Base-by-base conservation (phyloP, 2,888 invertebrate species). In the Gandaritis pyraliata region DNA sequence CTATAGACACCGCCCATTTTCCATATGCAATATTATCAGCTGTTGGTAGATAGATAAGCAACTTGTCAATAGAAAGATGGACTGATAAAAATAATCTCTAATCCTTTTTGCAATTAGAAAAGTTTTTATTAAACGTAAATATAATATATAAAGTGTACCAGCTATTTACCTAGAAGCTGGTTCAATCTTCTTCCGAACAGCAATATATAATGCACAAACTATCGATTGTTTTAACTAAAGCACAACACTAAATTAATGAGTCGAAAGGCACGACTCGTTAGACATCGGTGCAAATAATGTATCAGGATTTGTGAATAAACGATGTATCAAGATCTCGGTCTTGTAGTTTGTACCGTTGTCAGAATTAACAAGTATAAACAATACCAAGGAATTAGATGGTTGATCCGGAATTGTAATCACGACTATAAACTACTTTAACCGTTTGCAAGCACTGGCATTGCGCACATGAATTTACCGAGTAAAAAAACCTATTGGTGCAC, bases 131-230 rank as follows among this genome's bases (percentile, higher is more conserved):
- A n/a, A n/a, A n/a, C n/a, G n/a, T n/a, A 23, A 3, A 23, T 23
- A 6, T 23, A 23, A 23, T 5, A 23, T 23, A 23, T 23, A 23
- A 6, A 45, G 29, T 30, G 52, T 8, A 16, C 23, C 48, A 59
- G 58, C 53, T 29, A 13, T 13, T 10, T 38, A 10, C 5, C 12
- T 5, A 13, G 36, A 36, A 49, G 48, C 59, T 64, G 8, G 15
- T 29, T 46, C 67, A 65, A 58, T 41, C n/a, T 60, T 68, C n/a
- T 61, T 68, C 65, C 62, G 56, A 43, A 50, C 77, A 36, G 53
- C 76, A 72, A 76, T 83, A 75, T 81, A 85, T 85, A 86, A 88
- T 90, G 85, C 85, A 88, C 86, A 76, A 86, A 85, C 81, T 85
- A 90, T 90, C 84, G 85, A 87, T 84, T 83, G 76, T 72, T 72